phyloP scores from a whole-genome alignment of 1,140 invertebrate species.

The Monomorium pharaonis region DNA sequence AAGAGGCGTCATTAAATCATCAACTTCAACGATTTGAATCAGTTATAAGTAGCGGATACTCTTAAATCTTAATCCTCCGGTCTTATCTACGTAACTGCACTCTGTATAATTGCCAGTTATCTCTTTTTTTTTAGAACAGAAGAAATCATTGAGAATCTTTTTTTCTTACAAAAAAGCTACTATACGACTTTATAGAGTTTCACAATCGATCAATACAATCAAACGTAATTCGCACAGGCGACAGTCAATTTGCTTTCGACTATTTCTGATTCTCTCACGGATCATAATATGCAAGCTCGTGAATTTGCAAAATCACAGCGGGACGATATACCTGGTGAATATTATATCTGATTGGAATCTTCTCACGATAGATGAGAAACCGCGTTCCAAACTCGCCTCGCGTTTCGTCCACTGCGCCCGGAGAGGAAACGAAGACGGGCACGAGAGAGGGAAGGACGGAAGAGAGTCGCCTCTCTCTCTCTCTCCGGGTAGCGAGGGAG shows the following conservation, averaged over 20 bases:
- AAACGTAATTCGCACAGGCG: neutral
- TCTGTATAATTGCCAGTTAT: neutral
- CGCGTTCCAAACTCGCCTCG: neutral
- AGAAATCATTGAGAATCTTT: neutral
- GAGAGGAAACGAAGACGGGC: neutral
- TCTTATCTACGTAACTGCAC: neutral
- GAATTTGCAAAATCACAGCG: neutral
- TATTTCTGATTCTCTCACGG: neutral
- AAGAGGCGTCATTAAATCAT: constrained; percentile 14
- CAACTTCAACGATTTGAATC: constrained; percentile 1
- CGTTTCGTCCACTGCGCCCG: neutral
- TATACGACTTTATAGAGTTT: neutral
- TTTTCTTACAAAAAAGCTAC: neutral
- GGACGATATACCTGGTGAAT: too few species aligned
- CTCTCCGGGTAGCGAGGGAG: neutral
- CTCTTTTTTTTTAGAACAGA: neutral
- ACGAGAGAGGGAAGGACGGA: neutral
- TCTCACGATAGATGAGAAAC: neutral
- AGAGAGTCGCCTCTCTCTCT: neutral
- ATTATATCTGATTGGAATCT: neutral
- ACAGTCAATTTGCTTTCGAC: neutral
- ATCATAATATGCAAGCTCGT: neutral
- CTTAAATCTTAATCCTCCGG: constrained; percentile 10
- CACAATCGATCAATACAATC: neutral
- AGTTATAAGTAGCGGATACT: neutral